A percentile compares a stretch with the other conserved stretches of the same genome.
Evolutionary conservation across 35 echinoderm and acorn worm species (phyloP).

Genomic region (Chiridota heheva): DNA sequence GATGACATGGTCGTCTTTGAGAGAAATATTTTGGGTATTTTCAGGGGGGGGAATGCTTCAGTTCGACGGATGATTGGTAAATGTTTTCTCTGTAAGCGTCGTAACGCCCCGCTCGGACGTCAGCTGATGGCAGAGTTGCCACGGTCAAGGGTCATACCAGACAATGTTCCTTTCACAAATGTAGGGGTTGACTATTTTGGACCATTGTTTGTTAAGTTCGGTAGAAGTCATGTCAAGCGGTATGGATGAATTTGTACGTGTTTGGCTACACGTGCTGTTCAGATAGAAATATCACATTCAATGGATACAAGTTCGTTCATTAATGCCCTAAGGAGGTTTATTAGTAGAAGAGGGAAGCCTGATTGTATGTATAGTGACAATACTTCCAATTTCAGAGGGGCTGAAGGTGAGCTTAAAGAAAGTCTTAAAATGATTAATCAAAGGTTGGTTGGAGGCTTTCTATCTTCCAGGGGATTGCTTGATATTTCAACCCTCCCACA

Average conservation of each 20-base stretch:
- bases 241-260: conserved; percentile 62
- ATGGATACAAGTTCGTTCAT: conserved; percentile 51
- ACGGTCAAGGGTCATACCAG: conserved; percentile 30
- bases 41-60: conserved; percentile 36
- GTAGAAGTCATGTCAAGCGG: conserved; percentile 20
- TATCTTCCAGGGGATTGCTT: background rate
- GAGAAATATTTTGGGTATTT: conserved; percentile 37
- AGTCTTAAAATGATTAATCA: conserved; percentile 30
- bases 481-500: conserved; percentile 4
- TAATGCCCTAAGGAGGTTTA: conserved; percentile 44
- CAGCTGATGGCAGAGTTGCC: conserved; percentile 58
- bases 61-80: conserved; percentile 41
- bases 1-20: conserved; percentile 33
- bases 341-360: conserved; percentile 30
- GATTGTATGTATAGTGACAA: conserved; percentile 45
- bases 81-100: conserved; percentile 20
- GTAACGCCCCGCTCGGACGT: background rate
- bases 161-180: conserved; percentile 36
- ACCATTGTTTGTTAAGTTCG: conserved; percentile 26
- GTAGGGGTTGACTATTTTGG: conserved; percentile 48
- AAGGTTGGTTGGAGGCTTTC: background rate
- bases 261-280: conserved; percentile 32
- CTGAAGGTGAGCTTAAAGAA: conserved; percentile 30
- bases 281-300: conserved; percentile 32
- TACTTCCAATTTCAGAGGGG: conserved; percentile 52